phyloP scores from a whole-genome alignment of 2,888 invertebrate genomes.

The Ceramica pisi region DNA sequence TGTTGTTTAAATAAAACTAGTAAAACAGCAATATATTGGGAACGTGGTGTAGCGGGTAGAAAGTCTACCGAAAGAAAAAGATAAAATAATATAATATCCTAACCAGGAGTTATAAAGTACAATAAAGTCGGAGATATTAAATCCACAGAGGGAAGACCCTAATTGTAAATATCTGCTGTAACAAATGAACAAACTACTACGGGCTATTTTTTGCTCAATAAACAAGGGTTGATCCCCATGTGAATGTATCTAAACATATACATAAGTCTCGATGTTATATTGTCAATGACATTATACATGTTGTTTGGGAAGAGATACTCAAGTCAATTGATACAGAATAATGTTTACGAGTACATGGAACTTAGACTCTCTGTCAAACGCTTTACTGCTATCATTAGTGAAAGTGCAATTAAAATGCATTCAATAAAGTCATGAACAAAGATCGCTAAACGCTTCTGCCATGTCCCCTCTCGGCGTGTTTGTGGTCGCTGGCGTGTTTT shows the following conservation, averaged over 20 bases:
- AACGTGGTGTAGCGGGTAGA: slow-evolving; percentile 12
- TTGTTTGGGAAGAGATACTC: background rate
- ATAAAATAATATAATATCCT: slow-evolving; percentile 44
- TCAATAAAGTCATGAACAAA: background rate
- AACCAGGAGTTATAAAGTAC: slow-evolving; percentile 67
- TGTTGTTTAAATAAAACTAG: slow-evolving; percentile 41
- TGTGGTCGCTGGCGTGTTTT: slow-evolving; percentile 61
- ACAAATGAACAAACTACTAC: slow-evolving; percentile 80
- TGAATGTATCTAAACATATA: slow-evolving; percentile 55
- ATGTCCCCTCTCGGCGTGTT: slow-evolving; percentile 36
- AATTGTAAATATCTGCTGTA: slow-evolving; percentile 81
- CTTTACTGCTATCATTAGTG: background rate
- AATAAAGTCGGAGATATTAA: slow-evolving; percentile 73
- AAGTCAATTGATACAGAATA: background rate
- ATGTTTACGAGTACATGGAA: background rate
- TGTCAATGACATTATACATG: slow-evolving; percentile 6
- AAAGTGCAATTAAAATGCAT: background rate
- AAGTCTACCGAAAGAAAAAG: slow-evolving; percentile 27
- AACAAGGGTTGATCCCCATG: slow-evolving; percentile 69
- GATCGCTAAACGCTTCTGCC: slow-evolving; percentile 37
- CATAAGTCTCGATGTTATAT: slow-evolving; percentile 23
- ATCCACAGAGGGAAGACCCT: slow-evolving; percentile 75
- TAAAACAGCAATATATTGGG: slow-evolving; percentile 30
- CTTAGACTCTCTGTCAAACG: background rate
- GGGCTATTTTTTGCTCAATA: slow-evolving; percentile 70